phyloP scores from a whole-genome alignment of 1,140 invertebrate species.

The Mactra quadrangularis region DNA sequence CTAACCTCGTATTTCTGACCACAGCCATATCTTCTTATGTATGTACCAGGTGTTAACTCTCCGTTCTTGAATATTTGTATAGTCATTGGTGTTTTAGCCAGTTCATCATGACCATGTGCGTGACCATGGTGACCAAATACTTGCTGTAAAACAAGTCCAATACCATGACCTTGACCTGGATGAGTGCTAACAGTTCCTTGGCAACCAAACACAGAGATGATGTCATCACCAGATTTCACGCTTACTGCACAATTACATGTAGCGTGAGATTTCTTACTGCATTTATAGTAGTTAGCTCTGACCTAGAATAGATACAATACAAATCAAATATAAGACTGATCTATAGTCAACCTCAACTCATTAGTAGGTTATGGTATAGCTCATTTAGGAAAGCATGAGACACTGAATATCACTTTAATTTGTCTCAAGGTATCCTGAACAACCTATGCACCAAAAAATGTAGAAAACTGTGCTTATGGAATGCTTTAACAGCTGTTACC shows the following conservation, averaged over 20 bases:
- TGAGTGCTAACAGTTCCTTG: slow-evolving; percentile 35
- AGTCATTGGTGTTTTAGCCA: slow-evolving; percentile 56
- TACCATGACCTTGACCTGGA: slow-evolving; percentile 54
- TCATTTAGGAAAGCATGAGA: too few species aligned
- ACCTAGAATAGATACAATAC: slow-evolving; percentile 64
- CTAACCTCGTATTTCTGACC: slow-evolving; percentile 75
- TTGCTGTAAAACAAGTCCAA: slow-evolving; percentile 52
- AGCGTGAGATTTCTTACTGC: slow-evolving; percentile 59
- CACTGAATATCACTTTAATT: too few species aligned
- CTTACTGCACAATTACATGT: slow-evolving; percentile 82
- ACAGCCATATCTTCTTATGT: slow-evolving; percentile 71
- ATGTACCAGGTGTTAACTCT: slow-evolving; percentile 71
- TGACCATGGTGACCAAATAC: slow-evolving; percentile 46
- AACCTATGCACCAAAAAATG: too few species aligned
- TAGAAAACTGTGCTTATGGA: too few species aligned
- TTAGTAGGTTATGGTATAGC: too few species aligned
- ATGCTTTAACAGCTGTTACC: too few species aligned
- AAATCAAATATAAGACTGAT: not conserved
- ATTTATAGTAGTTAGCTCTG: slow-evolving; percentile 66
- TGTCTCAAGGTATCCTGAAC: too few species aligned
- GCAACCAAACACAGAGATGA: slow-evolving; percentile 77
- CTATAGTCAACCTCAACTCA: too few species aligned
- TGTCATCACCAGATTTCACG: slow-evolving; percentile 81
- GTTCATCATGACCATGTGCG: slow-evolving; percentile 19
- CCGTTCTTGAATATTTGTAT: slow-evolving; percentile 77